Evolutionary conservation across 2,888 invertebrate genomes (phyloP).

Genomic region (Camponotus fellah): DNA sequence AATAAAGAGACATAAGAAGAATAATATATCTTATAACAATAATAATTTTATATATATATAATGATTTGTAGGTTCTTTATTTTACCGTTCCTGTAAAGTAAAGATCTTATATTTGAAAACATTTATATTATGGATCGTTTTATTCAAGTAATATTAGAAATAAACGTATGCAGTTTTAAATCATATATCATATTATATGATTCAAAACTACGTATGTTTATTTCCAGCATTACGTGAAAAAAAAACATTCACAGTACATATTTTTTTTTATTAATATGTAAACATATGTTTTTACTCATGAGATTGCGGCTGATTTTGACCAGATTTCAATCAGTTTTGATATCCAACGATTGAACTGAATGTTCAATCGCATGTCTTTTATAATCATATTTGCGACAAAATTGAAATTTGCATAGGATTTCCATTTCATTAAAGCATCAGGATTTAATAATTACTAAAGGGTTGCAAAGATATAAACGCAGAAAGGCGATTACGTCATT

Average conservation of each 20-base stretch:
- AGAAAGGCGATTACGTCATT: background rate
- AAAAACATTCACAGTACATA: background rate
- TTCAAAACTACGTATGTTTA: background rate
- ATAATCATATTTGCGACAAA: conserved; percentile 29
- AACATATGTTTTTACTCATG: conserved; percentile 32
- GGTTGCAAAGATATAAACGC: too few relatives aligned
- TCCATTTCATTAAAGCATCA: background rate
- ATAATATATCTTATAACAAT: background rate
- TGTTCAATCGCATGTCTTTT: conserved; percentile 11
- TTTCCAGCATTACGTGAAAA: background rate
- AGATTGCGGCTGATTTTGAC: conserved; percentile 59
- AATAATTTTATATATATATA: too few relatives aligned
- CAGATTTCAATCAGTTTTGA: conserved; percentile 72
- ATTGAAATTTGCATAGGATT: too few relatives aligned
- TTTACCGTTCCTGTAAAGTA: background rate
- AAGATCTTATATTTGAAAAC: background rate
- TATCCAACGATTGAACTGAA: conserved; percentile 68
- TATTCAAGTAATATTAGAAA: too few relatives aligned
- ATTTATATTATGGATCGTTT: too few relatives aligned
- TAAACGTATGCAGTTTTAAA: too few relatives aligned
- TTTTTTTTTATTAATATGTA: conserved; percentile 48
- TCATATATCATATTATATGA: background rate
- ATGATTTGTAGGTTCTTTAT: background rate
- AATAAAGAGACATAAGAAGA: background rate
- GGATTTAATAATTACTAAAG: conserved; percentile 11